Percentiles rank a stretch among this genome's conserved stretches.
These are phyloP conservation scores for Apoda limacodes DNA, from an alignment of 2,888 invertebrate genomes.

Conservation along the genomic window DNA sequence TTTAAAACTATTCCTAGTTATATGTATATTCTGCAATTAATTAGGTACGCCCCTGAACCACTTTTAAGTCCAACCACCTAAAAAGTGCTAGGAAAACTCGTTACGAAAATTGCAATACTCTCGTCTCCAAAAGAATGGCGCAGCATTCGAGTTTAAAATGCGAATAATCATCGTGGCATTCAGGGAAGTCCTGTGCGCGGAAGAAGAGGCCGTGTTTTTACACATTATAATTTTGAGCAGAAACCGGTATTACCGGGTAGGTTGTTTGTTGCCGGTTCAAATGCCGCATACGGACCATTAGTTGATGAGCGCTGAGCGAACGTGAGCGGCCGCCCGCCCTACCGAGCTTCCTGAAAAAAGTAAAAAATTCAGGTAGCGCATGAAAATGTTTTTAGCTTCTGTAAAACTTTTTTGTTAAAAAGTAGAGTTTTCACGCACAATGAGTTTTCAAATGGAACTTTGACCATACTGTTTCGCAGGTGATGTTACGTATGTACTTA, in stretches of 20 bases:
- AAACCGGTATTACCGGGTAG: constrained; percentile 55
- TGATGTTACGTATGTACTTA: no score
- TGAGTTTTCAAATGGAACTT: constrained; percentile 52
- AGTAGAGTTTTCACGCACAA: constrained; percentile 63
- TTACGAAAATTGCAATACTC: constrained; percentile 63
- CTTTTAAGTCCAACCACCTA: no score
- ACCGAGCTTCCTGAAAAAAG: constrained; percentile 34
- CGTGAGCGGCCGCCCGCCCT: constrained; percentile 50
- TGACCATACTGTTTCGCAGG: constrained; percentile 44
- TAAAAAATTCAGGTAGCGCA: constrained; percentile 63
- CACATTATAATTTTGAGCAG: constrained; percentile 68
- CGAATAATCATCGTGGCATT: constrained; percentile 67
- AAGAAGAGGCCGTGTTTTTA: constrained; percentile 66
- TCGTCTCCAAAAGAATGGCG: constrained; percentile 61
- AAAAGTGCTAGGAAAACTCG: constrained; percentile 69
- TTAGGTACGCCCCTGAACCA: no score
- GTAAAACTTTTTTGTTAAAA: constrained; percentile 56
- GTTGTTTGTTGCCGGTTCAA: constrained; percentile 49
- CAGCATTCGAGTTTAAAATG: constrained; percentile 68
- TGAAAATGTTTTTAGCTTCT: constrained; percentile 61
- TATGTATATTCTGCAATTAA: no score
- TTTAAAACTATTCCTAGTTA: no score
- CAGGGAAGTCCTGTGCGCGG: constrained; percentile 65
- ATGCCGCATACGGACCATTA: constrained; percentile 71
- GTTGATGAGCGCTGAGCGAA: constrained; percentile 66